Evolutionary conservation across 2,113 vertebrate genomes (phyloP).

Genomic region (Stigmatopora nigra): DNA sequence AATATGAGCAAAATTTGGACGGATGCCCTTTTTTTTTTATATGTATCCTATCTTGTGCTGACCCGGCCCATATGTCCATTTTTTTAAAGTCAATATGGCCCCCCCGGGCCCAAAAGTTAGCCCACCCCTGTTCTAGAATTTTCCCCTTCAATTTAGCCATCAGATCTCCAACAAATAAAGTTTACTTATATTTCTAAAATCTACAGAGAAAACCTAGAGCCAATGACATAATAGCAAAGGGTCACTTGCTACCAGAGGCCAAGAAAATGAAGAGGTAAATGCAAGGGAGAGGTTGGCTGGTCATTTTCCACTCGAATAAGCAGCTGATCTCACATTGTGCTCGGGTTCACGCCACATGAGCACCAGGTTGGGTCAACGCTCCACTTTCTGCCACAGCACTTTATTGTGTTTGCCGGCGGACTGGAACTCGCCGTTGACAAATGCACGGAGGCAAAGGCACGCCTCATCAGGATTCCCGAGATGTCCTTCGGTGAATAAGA

Average conservation of each 20-base stretch:
- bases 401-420: conserved; percentile 45
- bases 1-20: too few species aligned
- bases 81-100: too few species aligned
- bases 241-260: conserved; percentile 17
- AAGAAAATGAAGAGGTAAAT: conserved; percentile 36
- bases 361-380: conserved; percentile 35
- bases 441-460: conserved; percentile 35
- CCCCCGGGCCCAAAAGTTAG: too few species aligned
- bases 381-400: conserved; percentile 25
- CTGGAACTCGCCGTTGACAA: conserved; percentile 12
- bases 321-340: conserved; percentile 48
- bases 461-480: conserved; percentile 60
- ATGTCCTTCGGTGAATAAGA: conserved; percentile 60
- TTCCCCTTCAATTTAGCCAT: too few species aligned
- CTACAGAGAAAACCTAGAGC: conserved; percentile 1
- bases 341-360: conserved; percentile 32
- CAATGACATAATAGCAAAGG: background rate
- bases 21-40: too few species aligned
- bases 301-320: conserved; percentile 51
- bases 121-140: too few species aligned
- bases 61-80: too few species aligned
- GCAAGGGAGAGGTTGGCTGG: conserved; percentile 8
- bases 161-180: background rate
- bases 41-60: too few species aligned
- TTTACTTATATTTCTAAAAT: background rate